These are phyloP conservation scores for Spea multiplicata DNA, from an alignment of 2,113 vertebrate species.

Conservation along the genomic window DNA sequence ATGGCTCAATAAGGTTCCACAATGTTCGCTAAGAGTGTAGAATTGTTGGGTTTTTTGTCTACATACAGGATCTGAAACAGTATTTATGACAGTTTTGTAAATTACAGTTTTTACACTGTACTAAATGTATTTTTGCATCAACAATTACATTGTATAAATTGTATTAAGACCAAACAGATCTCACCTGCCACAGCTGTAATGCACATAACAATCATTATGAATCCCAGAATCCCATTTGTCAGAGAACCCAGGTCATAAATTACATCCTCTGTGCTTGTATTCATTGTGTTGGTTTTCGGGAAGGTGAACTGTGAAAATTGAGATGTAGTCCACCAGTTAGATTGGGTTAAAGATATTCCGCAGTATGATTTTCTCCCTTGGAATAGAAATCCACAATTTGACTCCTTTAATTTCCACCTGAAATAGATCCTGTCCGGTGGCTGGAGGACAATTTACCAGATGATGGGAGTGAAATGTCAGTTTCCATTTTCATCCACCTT, in stretches of 20 bases:
- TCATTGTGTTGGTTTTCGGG: not conserved
- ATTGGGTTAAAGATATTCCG: not conserved
- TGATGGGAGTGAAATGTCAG: not conserved
- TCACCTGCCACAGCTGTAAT: slow-evolving; percentile 4
- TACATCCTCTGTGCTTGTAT: not conserved
- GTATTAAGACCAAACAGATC: not conserved
- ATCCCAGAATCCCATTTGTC: not conserved
- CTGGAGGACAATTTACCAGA: not conserved
- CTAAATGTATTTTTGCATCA: not conserved
- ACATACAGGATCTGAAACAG: no score
- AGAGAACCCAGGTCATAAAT: not conserved
- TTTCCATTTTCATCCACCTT: not conserved
- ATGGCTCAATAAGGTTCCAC: no score
- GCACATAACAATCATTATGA: slow-evolving; percentile 6
- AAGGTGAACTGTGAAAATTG: not conserved
- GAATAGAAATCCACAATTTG: not conserved
- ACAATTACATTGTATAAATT: not conserved
- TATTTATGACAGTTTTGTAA: no score
- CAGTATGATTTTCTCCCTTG: slow-evolving; percentile 5
- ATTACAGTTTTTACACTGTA: no score
- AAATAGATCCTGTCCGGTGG: not conserved
- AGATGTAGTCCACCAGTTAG: not conserved
- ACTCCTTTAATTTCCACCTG: not conserved
- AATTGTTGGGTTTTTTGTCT: no score
- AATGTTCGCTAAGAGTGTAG: no score